Evolutionary conservation across 2,797 vertebrate species (phyloP).

Genomic region (Dallia pectoralis): DNA sequence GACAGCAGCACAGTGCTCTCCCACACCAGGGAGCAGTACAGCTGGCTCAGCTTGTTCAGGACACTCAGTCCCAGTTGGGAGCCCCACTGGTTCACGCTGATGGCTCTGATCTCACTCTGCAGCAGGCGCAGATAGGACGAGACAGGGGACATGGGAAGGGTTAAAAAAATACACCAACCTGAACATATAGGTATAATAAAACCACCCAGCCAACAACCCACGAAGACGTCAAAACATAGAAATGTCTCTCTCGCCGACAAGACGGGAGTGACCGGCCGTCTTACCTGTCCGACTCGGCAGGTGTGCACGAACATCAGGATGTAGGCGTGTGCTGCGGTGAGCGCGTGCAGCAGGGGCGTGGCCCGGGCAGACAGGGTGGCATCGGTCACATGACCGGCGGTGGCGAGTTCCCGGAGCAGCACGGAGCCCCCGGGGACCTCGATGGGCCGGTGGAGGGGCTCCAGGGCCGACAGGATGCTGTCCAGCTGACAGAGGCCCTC

Average conservation of each 20-base stretch:
- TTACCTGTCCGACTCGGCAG: slow-evolving; percentile 94
- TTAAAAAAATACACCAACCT: not conserved
- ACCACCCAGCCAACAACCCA: not conserved
- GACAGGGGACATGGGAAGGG: not conserved
- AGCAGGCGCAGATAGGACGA: slow-evolving; percentile 1
- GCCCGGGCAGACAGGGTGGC: slow-evolving; percentile 91
- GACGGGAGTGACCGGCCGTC: not conserved
- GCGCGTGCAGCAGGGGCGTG: slow-evolving; percentile 90
- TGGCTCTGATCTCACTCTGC: slow-evolving; percentile 95
- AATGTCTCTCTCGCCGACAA: not conserved
- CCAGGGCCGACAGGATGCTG: slow-evolving; percentile 88
- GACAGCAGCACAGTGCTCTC: slow-evolving; percentile 94
- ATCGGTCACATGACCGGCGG: slow-evolving; percentile 88
- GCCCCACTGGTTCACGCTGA: slow-evolving; percentile 97
- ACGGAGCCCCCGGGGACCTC: slow-evolving; percentile 94
- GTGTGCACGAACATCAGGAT: slow-evolving; percentile 99
- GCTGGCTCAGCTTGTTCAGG: slow-evolving; percentile 92
- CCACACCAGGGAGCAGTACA: slow-evolving; percentile 96
- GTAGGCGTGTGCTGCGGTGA: slow-evolving; percentile 94
- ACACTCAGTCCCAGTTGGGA: slow-evolving; percentile 93
- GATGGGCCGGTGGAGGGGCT: slow-evolving; percentile 92
- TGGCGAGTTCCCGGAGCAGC: slow-evolving; percentile 89
- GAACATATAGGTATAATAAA: not conserved
- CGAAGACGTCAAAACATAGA: not conserved
- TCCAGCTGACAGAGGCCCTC: slow-evolving; percentile 93